Conservation (phyloP, 2,888 invertebrate species). For the Bombylius discolor region DNA sequence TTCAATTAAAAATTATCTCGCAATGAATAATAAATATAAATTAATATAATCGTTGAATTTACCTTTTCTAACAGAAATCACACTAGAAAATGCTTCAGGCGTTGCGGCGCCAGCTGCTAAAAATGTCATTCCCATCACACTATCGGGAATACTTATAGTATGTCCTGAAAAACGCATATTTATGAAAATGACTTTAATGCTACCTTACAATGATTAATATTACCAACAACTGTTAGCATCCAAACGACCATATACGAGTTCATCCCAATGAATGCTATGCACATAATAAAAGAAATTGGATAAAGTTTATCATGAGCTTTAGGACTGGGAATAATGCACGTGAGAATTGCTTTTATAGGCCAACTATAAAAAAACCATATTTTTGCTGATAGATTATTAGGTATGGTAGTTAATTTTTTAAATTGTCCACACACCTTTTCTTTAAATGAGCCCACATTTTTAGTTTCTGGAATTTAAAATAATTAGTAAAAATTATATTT, state of each 20-base stretch:
- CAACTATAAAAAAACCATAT: conserved; percentile 56
- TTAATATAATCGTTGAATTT: conserved; percentile 13
- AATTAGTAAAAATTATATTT: too few relatives aligned
- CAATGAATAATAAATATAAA: too few relatives aligned
- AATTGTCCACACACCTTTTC: not conserved
- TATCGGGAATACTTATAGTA: conserved; percentile 68
- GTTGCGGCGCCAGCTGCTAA: conserved; percentile 82
- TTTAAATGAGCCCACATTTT: not conserved
- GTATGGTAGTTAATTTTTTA: not conserved
- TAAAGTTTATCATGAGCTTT: conserved; percentile 47
- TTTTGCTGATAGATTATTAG: conserved; percentile 1
- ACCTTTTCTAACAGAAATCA: conserved; percentile 79
- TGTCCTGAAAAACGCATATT: conserved; percentile 40
- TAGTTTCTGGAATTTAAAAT: too few relatives aligned
- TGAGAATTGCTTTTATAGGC: conserved; percentile 55
- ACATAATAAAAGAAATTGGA: conserved; percentile 71
- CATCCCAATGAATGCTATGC: conserved; percentile 71
- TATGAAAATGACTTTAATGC: too few relatives aligned
- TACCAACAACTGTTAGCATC: conserved; percentile 82
- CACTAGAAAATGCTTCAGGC: conserved; percentile 68
- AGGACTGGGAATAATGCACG: conserved; percentile 59
- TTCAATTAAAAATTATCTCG: too few relatives aligned
- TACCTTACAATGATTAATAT: conserved; percentile 14
- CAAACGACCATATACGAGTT: conserved; percentile 82
- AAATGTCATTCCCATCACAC: conserved; percentile 84